Percentiles rank a stretch among this genome's conserved stretches.
Conservation (phyloP, 2,888 invertebrate species). For the Caradrina clavipalpis region DNA sequence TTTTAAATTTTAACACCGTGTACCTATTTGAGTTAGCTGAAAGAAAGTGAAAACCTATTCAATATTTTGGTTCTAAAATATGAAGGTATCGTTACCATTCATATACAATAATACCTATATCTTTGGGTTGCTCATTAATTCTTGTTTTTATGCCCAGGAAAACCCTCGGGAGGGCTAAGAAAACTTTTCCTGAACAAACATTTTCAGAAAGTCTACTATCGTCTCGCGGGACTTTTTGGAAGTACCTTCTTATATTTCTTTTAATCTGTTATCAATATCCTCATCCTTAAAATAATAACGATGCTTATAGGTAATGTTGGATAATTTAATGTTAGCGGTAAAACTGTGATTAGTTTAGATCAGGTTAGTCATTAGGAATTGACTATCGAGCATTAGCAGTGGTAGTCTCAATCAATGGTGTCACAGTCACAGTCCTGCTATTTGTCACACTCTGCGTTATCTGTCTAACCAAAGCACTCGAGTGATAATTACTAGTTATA, state of each 20-base stretch:
- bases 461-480: slow-evolving; percentile 54
- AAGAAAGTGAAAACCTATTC: too few relatives aligned
- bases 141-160: slow-evolving; percentile 39
- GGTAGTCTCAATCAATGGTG: slow-evolving; percentile 38
- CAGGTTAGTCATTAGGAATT: background rate
- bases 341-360: background rate
- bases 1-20: too few relatives aligned
- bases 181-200: slow-evolving; percentile 44
- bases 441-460: slow-evolving; percentile 48
- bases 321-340: too few relatives aligned
- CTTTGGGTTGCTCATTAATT: slow-evolving; percentile 41
- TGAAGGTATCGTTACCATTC: slow-evolving; percentile 25
- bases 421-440: slow-evolving; percentile 35
- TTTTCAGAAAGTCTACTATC: slow-evolving; percentile 27
- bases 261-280: slow-evolving; percentile 31
- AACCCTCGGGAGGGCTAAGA: slow-evolving; percentile 30
- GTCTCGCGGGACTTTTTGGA: slow-evolving; percentile 11
- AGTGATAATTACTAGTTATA: slow-evolving; percentile 55
- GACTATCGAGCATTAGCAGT: background rate
- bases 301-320: too few relatives aligned
- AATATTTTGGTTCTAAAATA: slow-evolving; percentile 21
- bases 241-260: slow-evolving; percentile 16
- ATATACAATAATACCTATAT: slow-evolving; percentile 30
- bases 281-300: background rate
- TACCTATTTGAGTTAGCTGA: too few relatives aligned